Evolutionary conservation across 2,113 vertebrate species (phyloP).

Genomic region (Coturnix japonica): DNA sequence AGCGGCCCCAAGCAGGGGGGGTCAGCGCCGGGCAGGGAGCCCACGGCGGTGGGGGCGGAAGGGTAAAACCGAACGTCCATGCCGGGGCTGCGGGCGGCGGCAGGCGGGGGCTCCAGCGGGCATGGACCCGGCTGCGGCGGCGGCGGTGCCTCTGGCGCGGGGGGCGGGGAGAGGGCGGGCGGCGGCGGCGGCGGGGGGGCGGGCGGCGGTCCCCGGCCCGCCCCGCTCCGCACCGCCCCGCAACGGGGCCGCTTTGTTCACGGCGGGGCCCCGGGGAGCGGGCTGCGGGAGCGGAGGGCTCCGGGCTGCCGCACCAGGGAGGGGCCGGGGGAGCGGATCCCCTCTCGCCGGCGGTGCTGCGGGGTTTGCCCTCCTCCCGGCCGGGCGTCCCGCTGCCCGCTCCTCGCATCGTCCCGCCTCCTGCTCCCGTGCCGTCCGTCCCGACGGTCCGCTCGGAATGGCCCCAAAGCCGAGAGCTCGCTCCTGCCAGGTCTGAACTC

Average conservation of each 20-base stretch:
- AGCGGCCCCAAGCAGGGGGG: conserved; percentile 88
- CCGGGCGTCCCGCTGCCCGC: too few species aligned
- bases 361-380: too few species aligned
- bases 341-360: too few species aligned
- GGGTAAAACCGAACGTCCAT: conserved; percentile 97
- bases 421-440: background rate
- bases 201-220: background rate
- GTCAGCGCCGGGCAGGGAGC: conserved; percentile 91
- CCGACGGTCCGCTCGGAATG: rapidly evolving
- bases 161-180: conserved; percentile 3
- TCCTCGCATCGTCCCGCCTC: background rate
- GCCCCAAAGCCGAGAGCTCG: background rate
- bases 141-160: conserved; percentile 74
- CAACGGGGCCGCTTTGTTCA: conserved; percentile 44
- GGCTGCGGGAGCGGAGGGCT: too few species aligned
- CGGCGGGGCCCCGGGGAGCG: background rate
- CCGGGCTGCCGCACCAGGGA: too few species aligned
- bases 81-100: conserved; percentile 78
- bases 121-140: conserved; percentile 68
- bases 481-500: too few species aligned
- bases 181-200: background rate
- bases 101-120: conserved; percentile 74
- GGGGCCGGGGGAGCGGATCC: too few species aligned
- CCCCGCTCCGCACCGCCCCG: conserved; percentile 5
- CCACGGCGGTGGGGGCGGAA: conserved; percentile 92